phyloP scores from a whole-genome alignment of 2,888 invertebrate species.

The Heteromurus nitidus region DNA sequence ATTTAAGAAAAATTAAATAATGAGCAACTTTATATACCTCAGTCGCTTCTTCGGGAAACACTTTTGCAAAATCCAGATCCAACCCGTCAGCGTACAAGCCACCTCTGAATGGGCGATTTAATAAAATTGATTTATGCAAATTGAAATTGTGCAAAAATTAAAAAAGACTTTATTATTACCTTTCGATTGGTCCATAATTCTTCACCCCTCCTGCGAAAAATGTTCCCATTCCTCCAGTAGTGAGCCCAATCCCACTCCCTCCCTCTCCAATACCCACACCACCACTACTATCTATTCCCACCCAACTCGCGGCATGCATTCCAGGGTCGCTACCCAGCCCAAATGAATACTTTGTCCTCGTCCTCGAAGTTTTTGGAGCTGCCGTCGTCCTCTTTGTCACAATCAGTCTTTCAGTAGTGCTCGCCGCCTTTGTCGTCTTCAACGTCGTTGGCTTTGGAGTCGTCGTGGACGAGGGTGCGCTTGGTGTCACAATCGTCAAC shows the following conservation, averaged over 20 bases:
- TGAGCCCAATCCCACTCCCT: not conserved
- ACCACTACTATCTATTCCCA: constrained; percentile 47
- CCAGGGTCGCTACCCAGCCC: constrained; percentile 52
- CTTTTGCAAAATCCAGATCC: constrained; percentile 67
- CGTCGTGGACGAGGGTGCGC: not conserved
- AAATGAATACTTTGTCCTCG: constrained; percentile 44
- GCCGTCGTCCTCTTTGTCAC: constrained; percentile 3
- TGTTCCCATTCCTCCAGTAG: not conserved
- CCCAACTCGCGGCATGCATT: constrained; percentile 54
- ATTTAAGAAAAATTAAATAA: too few species aligned
- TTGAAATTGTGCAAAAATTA: not conserved
- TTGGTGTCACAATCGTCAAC: constrained; percentile 52
- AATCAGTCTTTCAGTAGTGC: constrained; percentile 51
- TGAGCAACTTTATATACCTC: constrained; percentile 10
- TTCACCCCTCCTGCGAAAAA: constrained; percentile 40
- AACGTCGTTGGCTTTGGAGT: constrained; percentile 40
- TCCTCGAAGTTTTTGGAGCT: constrained; percentile 15
- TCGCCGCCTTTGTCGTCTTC: not conserved
- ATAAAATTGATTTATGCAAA: not conserved
- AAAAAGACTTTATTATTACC: constrained; percentile 15
- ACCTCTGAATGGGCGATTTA: constrained; percentile 55
- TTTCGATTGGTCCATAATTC: constrained; percentile 51
- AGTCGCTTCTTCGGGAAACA: constrained; percentile 53
- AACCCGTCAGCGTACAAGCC: constrained; percentile 66
- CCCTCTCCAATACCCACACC: constrained; percentile 6